phyloP scores from a whole-genome alignment of 2,797 vertebrate genomes.

The Ctenopoma multispine region DNA sequence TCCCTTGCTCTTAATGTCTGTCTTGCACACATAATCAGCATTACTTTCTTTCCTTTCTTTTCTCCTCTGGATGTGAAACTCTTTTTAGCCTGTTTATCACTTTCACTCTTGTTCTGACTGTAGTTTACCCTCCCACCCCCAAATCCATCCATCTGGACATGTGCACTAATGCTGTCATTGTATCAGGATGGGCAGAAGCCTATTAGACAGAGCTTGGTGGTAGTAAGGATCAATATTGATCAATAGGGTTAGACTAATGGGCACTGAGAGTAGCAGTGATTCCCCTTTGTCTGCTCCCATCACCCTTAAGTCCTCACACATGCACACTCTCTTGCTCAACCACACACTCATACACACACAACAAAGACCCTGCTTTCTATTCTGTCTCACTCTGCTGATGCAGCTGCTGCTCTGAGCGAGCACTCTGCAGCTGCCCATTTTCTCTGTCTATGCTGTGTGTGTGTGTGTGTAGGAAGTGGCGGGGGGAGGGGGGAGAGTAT shows the following conservation, averaged over 20 bases:
- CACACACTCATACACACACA: constrained; percentile 17
- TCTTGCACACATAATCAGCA: constrained; percentile 32
- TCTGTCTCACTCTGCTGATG: constrained; percentile 69
- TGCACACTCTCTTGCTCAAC: constrained; percentile 34
- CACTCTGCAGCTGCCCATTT: constrained; percentile 69
- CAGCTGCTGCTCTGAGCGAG: constrained; percentile 67
- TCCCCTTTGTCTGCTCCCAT: constrained; percentile 76
- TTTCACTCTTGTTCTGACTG: constrained; percentile 28
- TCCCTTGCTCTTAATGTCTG: background rate
- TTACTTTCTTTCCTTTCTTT: constrained; percentile 19
- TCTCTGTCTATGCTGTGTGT: constrained; percentile 34
- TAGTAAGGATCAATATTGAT: constrained; percentile 81
- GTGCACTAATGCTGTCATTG: constrained; percentile 77
- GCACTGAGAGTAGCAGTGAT: constrained; percentile 73
- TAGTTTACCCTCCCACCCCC: constrained; percentile 36
- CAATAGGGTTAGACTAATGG: constrained; percentile 80
- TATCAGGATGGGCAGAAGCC: constrained; percentile 65
- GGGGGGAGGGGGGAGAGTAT: constrained; percentile 8
- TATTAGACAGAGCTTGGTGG: constrained; percentile 73
- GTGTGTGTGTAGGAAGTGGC: constrained; percentile 18
- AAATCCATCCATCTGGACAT: constrained; percentile 68
- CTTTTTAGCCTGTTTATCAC: constrained; percentile 48
- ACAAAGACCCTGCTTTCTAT: constrained; percentile 65
- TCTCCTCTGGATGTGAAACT: constrained; percentile 43
- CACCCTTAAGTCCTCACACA: constrained; percentile 65